phyloP scores from a whole-genome alignment of 2,113 vertebrate genomes.

The Lycaon pictus region DNA sequence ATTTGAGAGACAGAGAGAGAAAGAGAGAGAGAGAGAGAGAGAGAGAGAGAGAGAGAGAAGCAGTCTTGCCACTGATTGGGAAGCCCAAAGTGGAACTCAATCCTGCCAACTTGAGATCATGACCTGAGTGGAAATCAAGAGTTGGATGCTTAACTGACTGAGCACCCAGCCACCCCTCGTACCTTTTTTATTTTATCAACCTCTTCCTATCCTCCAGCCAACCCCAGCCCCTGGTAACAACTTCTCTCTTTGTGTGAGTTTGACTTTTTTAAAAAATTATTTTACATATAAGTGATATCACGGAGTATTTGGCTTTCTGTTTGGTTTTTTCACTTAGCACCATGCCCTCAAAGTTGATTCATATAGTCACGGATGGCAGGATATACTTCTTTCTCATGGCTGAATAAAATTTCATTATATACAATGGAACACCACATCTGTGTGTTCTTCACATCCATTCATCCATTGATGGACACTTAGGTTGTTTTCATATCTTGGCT shows the following conservation, averaged over 20 bases:
- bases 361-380: neutral
- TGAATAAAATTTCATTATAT: neutral
- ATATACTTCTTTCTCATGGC: neutral
- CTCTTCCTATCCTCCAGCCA: neutral
- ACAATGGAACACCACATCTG: too few relatives aligned
- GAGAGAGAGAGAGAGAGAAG: too few relatives aligned
- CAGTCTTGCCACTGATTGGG: too few relatives aligned
- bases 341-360: neutral
- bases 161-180: neutral
- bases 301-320: neutral
- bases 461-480: neutral
- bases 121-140: too few relatives aligned
- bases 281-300: neutral
- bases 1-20: too few relatives aligned
- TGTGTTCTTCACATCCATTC: neutral
- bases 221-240: neutral
- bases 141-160: neutral
- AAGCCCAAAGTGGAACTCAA: too few relatives aligned
- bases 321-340: neutral
- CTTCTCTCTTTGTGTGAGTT: neutral
- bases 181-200: neutral
- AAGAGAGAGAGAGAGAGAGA: too few relatives aligned
- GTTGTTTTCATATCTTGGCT: neutral
- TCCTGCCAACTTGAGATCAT: too few relatives aligned
- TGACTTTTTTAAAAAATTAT: neutral